Evolutionary conservation across 2,797 vertebrate genomes (phyloP).

Genomic region (Pseudomugil tenellus): DNA sequence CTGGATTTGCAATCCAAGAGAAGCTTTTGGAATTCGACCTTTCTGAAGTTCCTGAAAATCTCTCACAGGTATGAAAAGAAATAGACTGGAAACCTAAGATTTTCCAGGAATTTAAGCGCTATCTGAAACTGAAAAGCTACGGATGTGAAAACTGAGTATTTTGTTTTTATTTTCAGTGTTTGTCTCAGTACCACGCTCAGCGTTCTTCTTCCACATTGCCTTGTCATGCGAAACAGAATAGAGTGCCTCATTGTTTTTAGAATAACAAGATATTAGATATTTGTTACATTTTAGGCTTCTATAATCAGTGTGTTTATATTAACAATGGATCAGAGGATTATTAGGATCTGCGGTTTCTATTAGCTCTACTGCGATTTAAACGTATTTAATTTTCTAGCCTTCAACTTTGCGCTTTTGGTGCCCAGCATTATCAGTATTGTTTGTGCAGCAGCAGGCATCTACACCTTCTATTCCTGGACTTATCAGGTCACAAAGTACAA

Average conservation of each 20-base stretch:
- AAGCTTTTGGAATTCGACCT: slow-evolving; percentile 16
- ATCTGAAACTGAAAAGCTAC: not conserved
- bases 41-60: slow-evolving; percentile 23
- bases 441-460: not conserved
- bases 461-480: not conserved
- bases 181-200: not conserved
- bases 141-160: not conserved
- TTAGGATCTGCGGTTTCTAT: not conserved
- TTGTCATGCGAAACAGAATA: not conserved
- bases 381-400: slow-evolving; percentile 4
- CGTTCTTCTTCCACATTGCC: not conserved
- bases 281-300: not conserved
- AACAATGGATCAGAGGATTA: slow-evolving; percentile 8
- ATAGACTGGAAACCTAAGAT: too few relatives aligned
- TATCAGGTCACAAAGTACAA: not conserved
- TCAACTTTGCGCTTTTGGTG: not conserved
- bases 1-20: not conserved
- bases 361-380: not conserved
- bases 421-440: not conserved
- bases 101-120: not conserved
- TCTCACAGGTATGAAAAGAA: not conserved
- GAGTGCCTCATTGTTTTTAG: not conserved
- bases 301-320: slow-evolving; percentile 10
- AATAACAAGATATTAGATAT: slow-evolving; percentile 5
- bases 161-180: not conserved